Base-by-base conservation (phyloP, 2,797 vertebrate species). In the Gobionotothen gibberifrons region DNA sequence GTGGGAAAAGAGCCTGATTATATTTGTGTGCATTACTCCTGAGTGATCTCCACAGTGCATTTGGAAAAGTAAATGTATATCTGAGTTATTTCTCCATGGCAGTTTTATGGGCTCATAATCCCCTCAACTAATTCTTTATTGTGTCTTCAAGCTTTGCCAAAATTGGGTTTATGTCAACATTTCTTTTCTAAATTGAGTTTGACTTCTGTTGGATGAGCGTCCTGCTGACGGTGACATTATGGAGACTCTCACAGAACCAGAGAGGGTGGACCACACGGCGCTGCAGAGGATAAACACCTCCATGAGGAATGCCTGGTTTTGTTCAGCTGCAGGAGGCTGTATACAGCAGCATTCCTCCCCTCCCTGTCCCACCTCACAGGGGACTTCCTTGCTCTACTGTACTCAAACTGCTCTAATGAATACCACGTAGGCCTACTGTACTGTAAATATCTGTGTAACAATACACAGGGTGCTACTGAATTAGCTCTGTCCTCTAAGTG, bases 291-390 rank as follows among this genome's bases (percentile, higher is more conserved):
- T 81, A 89, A 92, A 89, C 92, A 92, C 81, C 81, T 87, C 82
- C 61, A 67, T 90, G 90, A 90, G 91, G 90, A 92, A 92, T 92
- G 90, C 85, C 79, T 89, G 90, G 73, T 87, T 90, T 80, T 90
- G 86, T 89, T 90, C 84, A 81, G 82, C 77, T 85, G 76, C 59
- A 44, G 29, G 77, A 83, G 74, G 76, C 83, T 85, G 87, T 75
- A 65, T 81, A 82, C 69, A 83, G 69, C 84, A 79, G 82, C 87
- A 83, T 90, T 90, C 87, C 75, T 69, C 83, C 78, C 87, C 87
- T 83, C 88, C 83, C 86, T 68, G 52, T 82, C 84, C 83, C 64
- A 73, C 55, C 65, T 80, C 79, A 76, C 69, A 22, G 78, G 87
- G 82, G 81, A 82, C 76, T 76, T 84, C 81, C 85, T 82, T 76